A percentile compares a stretch with the other conserved stretches of the same genome.
These are phyloP conservation scores for Hetaerina titia DNA, from an alignment of 2,888 invertebrate genomes.

Conservation along the genomic window DNA sequence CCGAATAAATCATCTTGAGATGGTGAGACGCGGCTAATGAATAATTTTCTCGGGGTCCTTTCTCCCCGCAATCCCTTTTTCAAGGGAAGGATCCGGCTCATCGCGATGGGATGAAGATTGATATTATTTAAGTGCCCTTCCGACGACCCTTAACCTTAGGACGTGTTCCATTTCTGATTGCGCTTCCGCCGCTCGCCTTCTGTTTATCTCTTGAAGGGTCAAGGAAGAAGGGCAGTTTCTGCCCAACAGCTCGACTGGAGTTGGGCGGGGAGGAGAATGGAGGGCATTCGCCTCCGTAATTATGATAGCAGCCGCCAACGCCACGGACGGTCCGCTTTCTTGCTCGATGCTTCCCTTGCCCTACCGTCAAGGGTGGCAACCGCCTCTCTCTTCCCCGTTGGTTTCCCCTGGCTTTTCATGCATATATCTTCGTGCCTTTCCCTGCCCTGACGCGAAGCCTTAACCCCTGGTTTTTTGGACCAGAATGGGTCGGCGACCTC, in stretches of 20 bases:
- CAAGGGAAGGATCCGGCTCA: not conserved
- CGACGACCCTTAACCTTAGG: constrained; percentile 8
- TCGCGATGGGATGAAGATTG: not conserved
- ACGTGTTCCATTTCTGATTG: constrained; percentile 19
- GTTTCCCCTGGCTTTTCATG: not conserved
- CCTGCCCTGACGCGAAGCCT: not conserved
- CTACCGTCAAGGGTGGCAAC: too few species aligned
- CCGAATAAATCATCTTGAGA: not conserved
- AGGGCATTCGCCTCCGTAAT: not conserved
- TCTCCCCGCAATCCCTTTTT: not conserved
- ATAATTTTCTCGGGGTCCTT: not conserved
- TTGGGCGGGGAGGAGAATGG: not conserved
- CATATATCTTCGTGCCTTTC: not conserved
- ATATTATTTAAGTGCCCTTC: constrained; percentile 16
- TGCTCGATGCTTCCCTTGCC: not conserved
- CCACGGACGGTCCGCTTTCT: not conserved
- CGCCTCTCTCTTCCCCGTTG: not conserved
- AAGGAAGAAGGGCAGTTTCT: constrained; percentile 5
- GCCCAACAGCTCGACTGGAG: not conserved
- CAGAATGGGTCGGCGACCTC: not conserved
- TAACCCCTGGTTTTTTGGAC: not conserved
- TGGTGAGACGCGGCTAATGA: constrained; percentile 19
- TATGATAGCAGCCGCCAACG: constrained; percentile 1
- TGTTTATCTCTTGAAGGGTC: not conserved
- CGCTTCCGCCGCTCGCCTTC: not conserved